Percentiles rank a stretch among this genome's conserved stretches.
Conservation (phyloP, 2,113 vertebrate species). For the Grantiella picta region DNA sequence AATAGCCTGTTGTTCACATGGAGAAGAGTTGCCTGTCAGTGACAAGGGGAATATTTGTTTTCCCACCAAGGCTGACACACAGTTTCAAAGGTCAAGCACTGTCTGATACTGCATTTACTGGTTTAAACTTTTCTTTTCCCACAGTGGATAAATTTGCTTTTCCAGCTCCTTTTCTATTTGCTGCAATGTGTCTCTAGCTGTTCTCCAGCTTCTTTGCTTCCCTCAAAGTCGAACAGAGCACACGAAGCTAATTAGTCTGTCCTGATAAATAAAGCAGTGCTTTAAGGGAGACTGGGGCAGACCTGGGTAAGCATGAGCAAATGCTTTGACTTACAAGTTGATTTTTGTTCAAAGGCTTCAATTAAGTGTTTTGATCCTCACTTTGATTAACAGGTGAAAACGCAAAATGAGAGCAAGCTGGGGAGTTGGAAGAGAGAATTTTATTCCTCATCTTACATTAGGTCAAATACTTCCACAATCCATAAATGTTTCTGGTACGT, state of each 20-base stretch:
- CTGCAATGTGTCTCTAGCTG: slow-evolving; percentile 49
- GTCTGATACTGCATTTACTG: slow-evolving; percentile 62
- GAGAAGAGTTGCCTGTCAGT: slow-evolving; percentile 48
- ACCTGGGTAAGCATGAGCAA: background rate
- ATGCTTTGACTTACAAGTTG: background rate
- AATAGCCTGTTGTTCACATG: slow-evolving; percentile 59
- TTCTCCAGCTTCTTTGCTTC: slow-evolving; percentile 38
- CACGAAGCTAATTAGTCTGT: slow-evolving; percentile 4
- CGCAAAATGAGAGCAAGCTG: background rate
- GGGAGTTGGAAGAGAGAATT: accelerated
- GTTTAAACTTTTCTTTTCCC: slow-evolving; percentile 66
- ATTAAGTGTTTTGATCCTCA: background rate
- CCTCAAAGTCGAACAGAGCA: slow-evolving; percentile 7
- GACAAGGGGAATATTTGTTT: slow-evolving; percentile 75
- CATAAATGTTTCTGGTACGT: background rate
- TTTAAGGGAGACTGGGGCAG: background rate
- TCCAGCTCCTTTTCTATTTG: slow-evolving; percentile 57
- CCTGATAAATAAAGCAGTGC: background rate
- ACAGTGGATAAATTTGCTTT: slow-evolving; percentile 47
- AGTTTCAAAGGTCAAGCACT: slow-evolving; percentile 72
- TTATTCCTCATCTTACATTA: background rate
- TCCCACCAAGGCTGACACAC: slow-evolving; percentile 74
- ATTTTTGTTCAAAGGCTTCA: background rate
- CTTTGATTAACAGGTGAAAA: background rate
- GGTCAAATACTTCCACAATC: background rate